These are phyloP conservation scores for Eilema caniola DNA, from an alignment of 2,888 invertebrate genomes.

Conservation along the genomic window DNA sequence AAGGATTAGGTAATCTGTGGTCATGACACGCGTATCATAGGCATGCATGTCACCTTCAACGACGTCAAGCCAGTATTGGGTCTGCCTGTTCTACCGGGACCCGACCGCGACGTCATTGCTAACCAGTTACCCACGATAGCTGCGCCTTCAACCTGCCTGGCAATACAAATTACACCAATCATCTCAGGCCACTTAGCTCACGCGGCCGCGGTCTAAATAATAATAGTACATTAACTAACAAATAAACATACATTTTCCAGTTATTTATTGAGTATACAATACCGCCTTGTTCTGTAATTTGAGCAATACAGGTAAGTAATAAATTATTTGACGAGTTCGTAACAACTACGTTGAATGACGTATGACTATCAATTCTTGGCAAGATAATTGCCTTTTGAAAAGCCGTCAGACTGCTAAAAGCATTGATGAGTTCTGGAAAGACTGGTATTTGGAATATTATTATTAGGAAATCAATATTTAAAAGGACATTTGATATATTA, in stretches of 20 bases:
- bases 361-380: conserved; percentile 50
- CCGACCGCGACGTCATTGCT: no score
- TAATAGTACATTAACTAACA: not conserved
- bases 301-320: conserved; percentile 5
- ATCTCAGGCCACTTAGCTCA: not conserved
- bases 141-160: no score
- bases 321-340: conserved; percentile 14
- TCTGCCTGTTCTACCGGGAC: no score
- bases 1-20: no score
- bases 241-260: not conserved
- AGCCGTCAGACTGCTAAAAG: conserved; percentile 39
- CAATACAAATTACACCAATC: not conserved
- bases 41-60: no score
- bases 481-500: not conserved
- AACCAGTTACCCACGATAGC: no score
- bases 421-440: conserved; percentile 42
- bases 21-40: no score
- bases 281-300: not conserved
- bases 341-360: conserved; percentile 37
- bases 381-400: conserved; percentile 55
- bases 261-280: not conserved
- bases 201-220: no score
- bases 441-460: conserved; percentile 64
- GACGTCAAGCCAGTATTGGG: no score
- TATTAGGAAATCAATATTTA: conserved; percentile 50